A percentile compares a stretch with the other conserved stretches of the same genome.
Conservation (phyloP, 2,113 vertebrate genomes). For the Campylomormyrus numenius region DNA sequence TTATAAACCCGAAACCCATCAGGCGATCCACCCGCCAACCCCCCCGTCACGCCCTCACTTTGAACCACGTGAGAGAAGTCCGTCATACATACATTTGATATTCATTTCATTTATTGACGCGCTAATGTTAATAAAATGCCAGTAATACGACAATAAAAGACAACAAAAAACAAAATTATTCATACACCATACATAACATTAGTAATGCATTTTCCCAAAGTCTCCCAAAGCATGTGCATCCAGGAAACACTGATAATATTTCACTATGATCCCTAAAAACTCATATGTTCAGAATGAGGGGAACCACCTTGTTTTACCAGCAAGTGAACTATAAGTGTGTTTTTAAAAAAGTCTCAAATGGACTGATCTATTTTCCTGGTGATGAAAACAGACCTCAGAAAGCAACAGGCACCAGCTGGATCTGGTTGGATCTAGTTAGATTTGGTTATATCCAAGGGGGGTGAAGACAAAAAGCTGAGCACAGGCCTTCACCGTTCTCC, state of each 20-base stretch:
- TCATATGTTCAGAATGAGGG: not conserved
- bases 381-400: not conserved
- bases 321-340: not conserved
- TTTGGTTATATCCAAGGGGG: not conserved
- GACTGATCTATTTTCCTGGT: not conserved
- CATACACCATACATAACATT: not conserved
- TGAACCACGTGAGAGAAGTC: not conserved
- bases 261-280: not conserved
- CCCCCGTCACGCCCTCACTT: not conserved
- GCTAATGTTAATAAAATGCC: not conserved
- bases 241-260: not conserved
- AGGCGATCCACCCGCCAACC: not conserved
- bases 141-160: not conserved
- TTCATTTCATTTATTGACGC: not conserved
- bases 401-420: not conserved
- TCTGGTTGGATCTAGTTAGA: not conserved
- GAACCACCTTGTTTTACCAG: not conserved
- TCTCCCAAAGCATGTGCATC: not conserved
- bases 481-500: not conserved
- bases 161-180: not conserved
- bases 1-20: slow-evolving; percentile 57
- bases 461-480: not conserved
- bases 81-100: not conserved
- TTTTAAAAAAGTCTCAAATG: not conserved
- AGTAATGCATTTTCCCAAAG: not conserved